A percentile compares a stretch with the other conserved stretches of the same genome.
These are phyloP conservation scores for Agrotis ipsilon DNA, from an alignment of 2,888 invertebrate species.

Conservation along the genomic window DNA sequence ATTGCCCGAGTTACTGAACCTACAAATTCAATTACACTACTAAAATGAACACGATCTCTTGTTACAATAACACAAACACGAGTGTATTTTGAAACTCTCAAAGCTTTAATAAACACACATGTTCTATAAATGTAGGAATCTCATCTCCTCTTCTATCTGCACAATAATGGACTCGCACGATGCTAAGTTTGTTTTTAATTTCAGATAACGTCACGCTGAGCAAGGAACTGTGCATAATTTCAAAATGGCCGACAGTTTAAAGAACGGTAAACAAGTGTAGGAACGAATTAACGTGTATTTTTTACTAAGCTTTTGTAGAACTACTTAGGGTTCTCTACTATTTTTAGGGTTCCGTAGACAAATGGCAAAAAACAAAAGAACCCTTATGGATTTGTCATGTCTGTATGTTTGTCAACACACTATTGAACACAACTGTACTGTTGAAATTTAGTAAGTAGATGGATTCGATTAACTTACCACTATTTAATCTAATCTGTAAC, in stretches of 20 bases:
- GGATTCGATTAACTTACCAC: no score
- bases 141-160: slow-evolving; percentile 26
- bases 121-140: slow-evolving; percentile 24
- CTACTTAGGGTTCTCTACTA: no score
- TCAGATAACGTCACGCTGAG: slow-evolving; percentile 61
- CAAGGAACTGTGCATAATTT: slow-evolving; percentile 53
- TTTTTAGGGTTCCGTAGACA: no score
- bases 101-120: slow-evolving; percentile 23
- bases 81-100: slow-evolving; percentile 25
- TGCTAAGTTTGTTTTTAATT: slow-evolving; percentile 63
- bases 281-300: slow-evolving; percentile 4
- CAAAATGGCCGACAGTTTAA: slow-evolving; percentile 49
- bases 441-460: no score
- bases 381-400: no score
- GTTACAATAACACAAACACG: slow-evolving; percentile 15
- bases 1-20: no score
- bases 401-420: no score
- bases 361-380: no score
- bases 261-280: slow-evolving; percentile 18
- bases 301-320: neutral
- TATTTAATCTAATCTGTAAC: no score
- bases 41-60: slow-evolving; percentile 6
- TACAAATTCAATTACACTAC: slow-evolving; percentile 2
- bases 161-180: slow-evolving; percentile 51
- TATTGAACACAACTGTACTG: no score